Evolutionary conservation across 1,140 invertebrate species (phyloP).

Genomic region (Vanessa atalanta): DNA sequence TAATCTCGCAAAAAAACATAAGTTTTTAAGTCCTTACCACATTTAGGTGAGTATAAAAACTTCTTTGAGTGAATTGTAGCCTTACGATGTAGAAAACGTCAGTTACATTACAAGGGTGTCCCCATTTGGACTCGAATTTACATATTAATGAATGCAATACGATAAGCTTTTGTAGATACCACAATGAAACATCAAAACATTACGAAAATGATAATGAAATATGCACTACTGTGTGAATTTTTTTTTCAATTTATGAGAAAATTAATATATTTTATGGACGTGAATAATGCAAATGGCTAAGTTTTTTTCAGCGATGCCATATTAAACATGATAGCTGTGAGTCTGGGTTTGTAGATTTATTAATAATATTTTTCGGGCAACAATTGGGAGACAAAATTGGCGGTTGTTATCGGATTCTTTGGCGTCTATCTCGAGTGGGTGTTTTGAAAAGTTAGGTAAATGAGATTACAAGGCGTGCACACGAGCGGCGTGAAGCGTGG

Average conservation of each 20-base stretch:
- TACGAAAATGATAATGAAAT: constrained; percentile 12
- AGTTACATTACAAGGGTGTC: constrained; percentile 37
- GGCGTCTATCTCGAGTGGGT: constrained; percentile 45
- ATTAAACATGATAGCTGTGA: not conserved
- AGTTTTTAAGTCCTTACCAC: constrained; percentile 26
- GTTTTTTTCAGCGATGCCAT: not conserved
- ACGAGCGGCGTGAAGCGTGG: constrained; percentile 47
- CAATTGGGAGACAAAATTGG: constrained; percentile 30
- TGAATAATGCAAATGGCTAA: constrained; percentile 19
- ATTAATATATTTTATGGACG: constrained; percentile 7
- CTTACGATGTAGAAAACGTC: constrained; percentile 37
- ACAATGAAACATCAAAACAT: constrained; percentile 34
- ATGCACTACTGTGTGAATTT: constrained; percentile 13
- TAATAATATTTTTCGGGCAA: constrained; percentile 28
- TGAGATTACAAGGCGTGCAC: constrained; percentile 58
- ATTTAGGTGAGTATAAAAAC: constrained; percentile 27
- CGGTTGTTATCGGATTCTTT: constrained; percentile 42
- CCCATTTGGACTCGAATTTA: constrained; percentile 49
- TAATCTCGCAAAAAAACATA: constrained; percentile 30
- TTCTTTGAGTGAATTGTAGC: constrained; percentile 11
- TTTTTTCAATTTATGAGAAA: constrained; percentile 11
- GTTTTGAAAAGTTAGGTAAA: constrained; percentile 53
- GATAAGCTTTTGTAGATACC: constrained; percentile 39
- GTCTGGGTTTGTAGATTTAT: constrained; percentile 2
- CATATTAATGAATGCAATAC: constrained; percentile 49